Conservation (phyloP, 23 tunicate genomes). For the Phallusia fumigata region DNA sequence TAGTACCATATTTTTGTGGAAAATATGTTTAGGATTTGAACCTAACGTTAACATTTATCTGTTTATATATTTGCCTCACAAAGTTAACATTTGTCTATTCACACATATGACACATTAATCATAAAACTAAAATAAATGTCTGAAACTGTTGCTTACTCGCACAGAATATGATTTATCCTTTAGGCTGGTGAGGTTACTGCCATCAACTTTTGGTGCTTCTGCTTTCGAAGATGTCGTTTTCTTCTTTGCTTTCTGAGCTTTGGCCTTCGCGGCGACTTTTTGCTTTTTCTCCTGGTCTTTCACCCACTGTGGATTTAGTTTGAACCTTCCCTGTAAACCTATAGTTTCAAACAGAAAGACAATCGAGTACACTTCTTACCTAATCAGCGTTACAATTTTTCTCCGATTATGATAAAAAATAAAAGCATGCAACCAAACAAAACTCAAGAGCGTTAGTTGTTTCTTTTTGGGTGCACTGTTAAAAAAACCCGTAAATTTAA, state of each 20-base stretch:
- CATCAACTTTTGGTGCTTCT: constrained; percentile 2
- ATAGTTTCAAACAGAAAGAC: not conserved
- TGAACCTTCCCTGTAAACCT: constrained; percentile 30
- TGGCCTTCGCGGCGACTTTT: not conserved
- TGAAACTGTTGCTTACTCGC: not conserved
- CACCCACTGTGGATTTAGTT: constrained; percentile 36
- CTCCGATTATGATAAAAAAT: not conserved
- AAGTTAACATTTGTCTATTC: too few species aligned
- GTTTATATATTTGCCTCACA: too few species aligned
- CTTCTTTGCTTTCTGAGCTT: not conserved
- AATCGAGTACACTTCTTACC: not conserved
- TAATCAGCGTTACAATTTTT: not conserved
- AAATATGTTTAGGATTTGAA: too few species aligned
- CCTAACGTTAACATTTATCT: too few species aligned
- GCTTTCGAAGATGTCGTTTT: not conserved
- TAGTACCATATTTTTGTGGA: too few species aligned
- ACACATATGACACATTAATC: not conserved
- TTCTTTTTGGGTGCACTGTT: too few species aligned
- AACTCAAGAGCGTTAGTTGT: too few species aligned
- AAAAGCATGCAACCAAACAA: too few species aligned
- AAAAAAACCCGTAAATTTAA: too few species aligned
- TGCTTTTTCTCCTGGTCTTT: constrained; percentile 11
- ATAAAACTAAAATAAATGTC: not conserved
- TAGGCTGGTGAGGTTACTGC: constrained; percentile 20
- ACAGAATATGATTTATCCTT: constrained; percentile 24